Base-by-base conservation (phyloP, 2,113 vertebrate species). In the Platysteira castanea region DNA sequence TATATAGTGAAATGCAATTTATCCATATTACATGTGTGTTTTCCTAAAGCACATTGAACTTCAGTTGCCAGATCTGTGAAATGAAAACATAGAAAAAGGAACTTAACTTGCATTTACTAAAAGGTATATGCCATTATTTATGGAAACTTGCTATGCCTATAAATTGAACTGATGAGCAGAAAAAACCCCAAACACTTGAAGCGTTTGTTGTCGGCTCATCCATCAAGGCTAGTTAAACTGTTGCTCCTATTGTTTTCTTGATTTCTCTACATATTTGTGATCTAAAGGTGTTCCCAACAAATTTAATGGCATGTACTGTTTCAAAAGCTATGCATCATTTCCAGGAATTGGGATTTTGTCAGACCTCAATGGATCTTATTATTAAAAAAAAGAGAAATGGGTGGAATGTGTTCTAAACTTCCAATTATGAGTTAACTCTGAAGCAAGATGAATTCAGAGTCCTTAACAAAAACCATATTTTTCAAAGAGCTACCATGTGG, bases 401-500 rank as follows among this genome's bases (percentile, higher is more conserved):
- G 10, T 4, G 6, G 26, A 56, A 75, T 8, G 15, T 13, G 21
- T 91, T 78, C 39, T 90, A 86, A 77, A 84, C 21, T 90, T 91
- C 65, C 60, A 70, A 10, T 71, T 92, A 77, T 50, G 69, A 77
- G 39, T 81, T 93, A 96, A 77, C 50, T 74, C 61, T 63, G 75
- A 93, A 87, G 70, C 33, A 73, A 89, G 21, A 21, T 44, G 61
- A 90, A 88, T 76, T 94, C 70, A 73, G 60, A 89, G 54, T n/a
- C 61, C 37, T 85, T 94, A 97, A 94, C 59, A 88, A 91, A 96
- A 91, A 28, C 0, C 73, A 44, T 53, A 79, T 84, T 89, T 96
- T 91, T 85, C 50, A 67, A 90, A 90, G 68, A 93, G 68, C 76
- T 57, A 89, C 52, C 89, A 95, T 56, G 83, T 95, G 78, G 81